phyloP scores from a whole-genome alignment of 1,140 invertebrate genomes.

The Oreohelix idahoensis region DNA sequence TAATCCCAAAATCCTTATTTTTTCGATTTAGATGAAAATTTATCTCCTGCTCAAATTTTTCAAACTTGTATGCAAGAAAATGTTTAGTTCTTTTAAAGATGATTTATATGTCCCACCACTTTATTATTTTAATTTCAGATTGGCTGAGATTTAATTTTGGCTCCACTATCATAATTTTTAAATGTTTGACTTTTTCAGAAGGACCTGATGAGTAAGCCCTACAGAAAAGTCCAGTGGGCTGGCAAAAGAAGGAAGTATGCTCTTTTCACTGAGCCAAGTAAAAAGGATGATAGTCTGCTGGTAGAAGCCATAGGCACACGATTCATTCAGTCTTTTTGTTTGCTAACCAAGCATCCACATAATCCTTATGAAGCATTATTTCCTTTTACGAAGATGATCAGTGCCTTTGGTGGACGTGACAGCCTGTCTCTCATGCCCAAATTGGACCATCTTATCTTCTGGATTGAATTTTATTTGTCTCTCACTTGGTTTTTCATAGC shows the following conservation, averaged over 20 bases:
- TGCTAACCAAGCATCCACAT: neutral
- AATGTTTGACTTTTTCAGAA: neutral
- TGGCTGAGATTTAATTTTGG: too few relatives aligned
- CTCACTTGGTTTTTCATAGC: slow-evolving; percentile 48
- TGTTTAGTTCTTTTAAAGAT: too few relatives aligned
- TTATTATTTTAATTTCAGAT: too few relatives aligned
- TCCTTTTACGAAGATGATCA: slow-evolving; percentile 56
- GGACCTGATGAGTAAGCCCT: neutral
- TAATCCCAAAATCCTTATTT: too few relatives aligned
- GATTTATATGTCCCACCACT: too few relatives aligned
- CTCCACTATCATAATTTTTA: too few relatives aligned
- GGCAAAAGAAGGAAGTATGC: slow-evolving; percentile 4
- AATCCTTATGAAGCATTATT: slow-evolving; percentile 54
- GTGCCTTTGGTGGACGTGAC: slow-evolving; percentile 38
- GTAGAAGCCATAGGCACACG: slow-evolving; percentile 14
- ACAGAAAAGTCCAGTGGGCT: neutral
- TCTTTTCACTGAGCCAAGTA: neutral
- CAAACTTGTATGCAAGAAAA: too few relatives aligned
- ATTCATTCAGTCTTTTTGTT: slow-evolving; percentile 11
- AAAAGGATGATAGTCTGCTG: neutral
- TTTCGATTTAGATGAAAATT: too few relatives aligned
- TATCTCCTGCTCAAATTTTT: too few relatives aligned
- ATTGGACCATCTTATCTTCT: slow-evolving; percentile 48
- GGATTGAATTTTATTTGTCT: slow-evolving; percentile 57
- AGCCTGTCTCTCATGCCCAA: slow-evolving; percentile 47